Percentiles rank a stretch among this genome's conserved stretches.
Evolutionary conservation across 1,140 invertebrate genomes (phyloP).

Genomic region (Bombus confusus): DNA sequence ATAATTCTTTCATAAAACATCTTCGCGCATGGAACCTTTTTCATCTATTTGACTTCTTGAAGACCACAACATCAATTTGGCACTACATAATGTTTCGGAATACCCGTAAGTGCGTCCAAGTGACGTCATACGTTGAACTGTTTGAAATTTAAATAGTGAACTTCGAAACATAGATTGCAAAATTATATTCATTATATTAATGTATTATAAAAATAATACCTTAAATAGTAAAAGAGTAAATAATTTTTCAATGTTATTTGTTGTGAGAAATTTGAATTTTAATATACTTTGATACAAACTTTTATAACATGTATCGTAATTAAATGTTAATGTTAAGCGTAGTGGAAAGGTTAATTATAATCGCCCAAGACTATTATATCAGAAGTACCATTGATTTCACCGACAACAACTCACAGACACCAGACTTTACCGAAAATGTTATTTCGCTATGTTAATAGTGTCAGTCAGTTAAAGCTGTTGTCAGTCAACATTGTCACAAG

Average conservation of each 20-base stretch:
- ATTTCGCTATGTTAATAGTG: too few species aligned
- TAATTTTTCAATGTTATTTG: background rate
- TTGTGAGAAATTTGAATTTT: slow-evolving; percentile 17
- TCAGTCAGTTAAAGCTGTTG: too few species aligned
- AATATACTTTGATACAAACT: slow-evolving; percentile 2
- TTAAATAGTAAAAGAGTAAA: background rate
- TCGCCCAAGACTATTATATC: background rate
- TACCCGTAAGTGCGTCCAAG: background rate
- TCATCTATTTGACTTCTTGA: background rate
- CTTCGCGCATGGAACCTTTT: background rate
- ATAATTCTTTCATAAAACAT: background rate
- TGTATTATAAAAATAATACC: background rate
- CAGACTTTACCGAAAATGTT: too few species aligned
- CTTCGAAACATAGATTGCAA: background rate
- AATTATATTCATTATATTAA: background rate
- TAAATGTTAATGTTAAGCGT: slow-evolving; percentile 7
- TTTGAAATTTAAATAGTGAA: background rate
- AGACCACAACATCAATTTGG: background rate
- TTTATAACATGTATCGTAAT: slow-evolving; percentile 9
- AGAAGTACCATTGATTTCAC: too few species aligned
- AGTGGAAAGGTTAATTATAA: slow-evolving; percentile 13
- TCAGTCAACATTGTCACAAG: too few species aligned
- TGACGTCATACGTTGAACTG: background rate
- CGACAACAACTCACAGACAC: too few species aligned
- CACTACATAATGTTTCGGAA: background rate